A percentile compares a stretch with the other conserved stretches of the same genome.
Conservation (phyloP, 2,113 vertebrate species). For the Bucco capensis region DNA sequence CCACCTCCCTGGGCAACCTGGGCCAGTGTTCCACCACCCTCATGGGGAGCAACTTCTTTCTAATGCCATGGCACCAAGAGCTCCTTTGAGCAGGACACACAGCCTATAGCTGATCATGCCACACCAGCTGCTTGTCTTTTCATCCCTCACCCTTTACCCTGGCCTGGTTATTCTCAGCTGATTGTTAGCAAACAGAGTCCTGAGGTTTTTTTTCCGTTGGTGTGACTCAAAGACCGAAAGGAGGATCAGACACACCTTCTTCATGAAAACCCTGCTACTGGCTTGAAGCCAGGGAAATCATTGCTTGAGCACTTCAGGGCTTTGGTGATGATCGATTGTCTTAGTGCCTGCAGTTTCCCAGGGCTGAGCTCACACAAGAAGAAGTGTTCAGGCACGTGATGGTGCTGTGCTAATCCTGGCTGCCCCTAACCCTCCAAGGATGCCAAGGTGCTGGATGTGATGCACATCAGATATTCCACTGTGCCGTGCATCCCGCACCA, state of each 20-base stretch:
- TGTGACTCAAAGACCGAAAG: background rate
- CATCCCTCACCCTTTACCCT: background rate
- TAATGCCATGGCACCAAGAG: no score
- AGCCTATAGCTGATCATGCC: no score
- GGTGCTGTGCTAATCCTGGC: background rate
- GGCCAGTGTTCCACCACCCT: no score
- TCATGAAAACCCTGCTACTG: background rate
- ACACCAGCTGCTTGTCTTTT: background rate
- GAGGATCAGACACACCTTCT: background rate
- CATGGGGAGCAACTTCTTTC: no score
- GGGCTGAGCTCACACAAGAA: background rate
- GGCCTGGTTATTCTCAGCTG: background rate
- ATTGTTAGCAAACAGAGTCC: background rate
- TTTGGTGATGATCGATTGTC: rapidly evolving
- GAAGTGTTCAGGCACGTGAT: rapidly evolving
- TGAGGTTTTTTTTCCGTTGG: background rate
- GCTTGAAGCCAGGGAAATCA: background rate
- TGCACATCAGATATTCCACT: background rate
- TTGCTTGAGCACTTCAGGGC: background rate
- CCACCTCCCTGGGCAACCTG: no score
- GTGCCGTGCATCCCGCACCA: background rate
- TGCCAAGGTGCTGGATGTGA: background rate
- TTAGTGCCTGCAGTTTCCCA: background rate
- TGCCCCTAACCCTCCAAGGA: background rate
- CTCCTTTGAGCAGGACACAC: no score